phyloP scores from a whole-genome alignment of 1,140 invertebrate species.

The Bombus fervidus region DNA sequence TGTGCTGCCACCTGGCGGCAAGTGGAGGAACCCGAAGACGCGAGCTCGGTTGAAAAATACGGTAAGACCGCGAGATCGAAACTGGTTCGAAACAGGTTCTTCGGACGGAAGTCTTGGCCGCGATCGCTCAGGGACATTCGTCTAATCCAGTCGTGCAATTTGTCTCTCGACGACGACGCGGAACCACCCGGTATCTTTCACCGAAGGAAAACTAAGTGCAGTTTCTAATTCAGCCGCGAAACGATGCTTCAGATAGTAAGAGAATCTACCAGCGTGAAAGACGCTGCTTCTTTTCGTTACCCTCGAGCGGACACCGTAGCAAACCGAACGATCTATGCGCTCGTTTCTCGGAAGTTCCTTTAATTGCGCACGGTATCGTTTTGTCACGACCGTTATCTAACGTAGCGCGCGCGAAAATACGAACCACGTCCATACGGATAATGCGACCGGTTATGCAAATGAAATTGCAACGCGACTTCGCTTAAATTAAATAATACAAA shows the following conservation, averaged over 20 bases:
- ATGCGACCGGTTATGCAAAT: slow-evolving; percentile 31
- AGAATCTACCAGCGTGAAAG: neutral
- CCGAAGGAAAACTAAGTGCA: slow-evolving; percentile 46
- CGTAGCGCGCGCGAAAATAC: neutral
- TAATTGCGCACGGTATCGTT: slow-evolving; percentile 30
- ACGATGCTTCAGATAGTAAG: slow-evolving; percentile 20
- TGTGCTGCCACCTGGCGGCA: slow-evolving; percentile 44
- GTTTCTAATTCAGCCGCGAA: slow-evolving; percentile 55
- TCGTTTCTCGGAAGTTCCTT: slow-evolving; percentile 20
- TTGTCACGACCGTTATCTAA: neutral
- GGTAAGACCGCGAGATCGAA: neutral
- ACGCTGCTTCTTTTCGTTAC: slow-evolving; percentile 13
- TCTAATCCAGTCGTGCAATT: slow-evolving; percentile 51
- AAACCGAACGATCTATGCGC: neutral
- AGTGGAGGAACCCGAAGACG: neutral
- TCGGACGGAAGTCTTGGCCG: slow-evolving; percentile 32
- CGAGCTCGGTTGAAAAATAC: slow-evolving; percentile 30
- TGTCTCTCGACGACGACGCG: slow-evolving; percentile 56
- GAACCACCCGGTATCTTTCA: slow-evolving; percentile 47
- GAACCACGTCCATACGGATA: neutral
- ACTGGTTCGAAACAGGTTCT: slow-evolving; percentile 39
- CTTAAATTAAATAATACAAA: slow-evolving; percentile 1
- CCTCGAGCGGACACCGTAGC: slow-evolving; percentile 3
- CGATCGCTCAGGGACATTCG: slow-evolving; percentile 44
- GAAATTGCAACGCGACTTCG: neutral